Evolutionary conservation across 2,797 vertebrate species (phyloP).

Genomic region (Anguilla obscura): DNA sequence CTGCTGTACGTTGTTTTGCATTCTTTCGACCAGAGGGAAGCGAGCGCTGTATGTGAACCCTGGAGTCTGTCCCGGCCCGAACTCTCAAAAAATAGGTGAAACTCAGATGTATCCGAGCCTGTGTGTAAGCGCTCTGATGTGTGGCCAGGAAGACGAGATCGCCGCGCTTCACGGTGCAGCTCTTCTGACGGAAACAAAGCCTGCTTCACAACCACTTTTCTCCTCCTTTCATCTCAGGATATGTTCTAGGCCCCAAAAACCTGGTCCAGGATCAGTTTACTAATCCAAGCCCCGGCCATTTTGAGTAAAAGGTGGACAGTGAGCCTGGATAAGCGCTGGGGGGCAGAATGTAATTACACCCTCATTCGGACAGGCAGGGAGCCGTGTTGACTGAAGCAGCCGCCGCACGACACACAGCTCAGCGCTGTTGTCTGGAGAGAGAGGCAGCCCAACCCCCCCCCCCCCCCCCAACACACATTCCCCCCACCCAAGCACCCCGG

Average conservation of each 20-base stretch:
- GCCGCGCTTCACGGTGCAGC: slow-evolving; percentile 42
- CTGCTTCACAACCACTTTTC: neutral
- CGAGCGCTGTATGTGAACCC: neutral
- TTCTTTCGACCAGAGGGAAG: neutral
- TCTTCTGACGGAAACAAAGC: slow-evolving; percentile 36
- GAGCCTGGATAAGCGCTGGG: neutral
- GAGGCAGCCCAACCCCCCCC: neutral
- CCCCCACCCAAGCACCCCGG: neutral
- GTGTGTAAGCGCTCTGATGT: slow-evolving; percentile 43
- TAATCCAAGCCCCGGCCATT: neutral
- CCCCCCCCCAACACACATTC: neutral
- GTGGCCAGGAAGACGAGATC: slow-evolving; percentile 41
- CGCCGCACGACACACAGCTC: neutral
- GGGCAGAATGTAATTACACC: neutral
- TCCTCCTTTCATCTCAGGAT: slow-evolving; percentile 19
- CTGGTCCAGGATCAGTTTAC: slow-evolving; percentile 10
- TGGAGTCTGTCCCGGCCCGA: neutral
- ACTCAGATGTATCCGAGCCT: slow-evolving; percentile 35
- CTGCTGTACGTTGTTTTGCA: neutral
- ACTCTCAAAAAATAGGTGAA: slow-evolving; percentile 32
- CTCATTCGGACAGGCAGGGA: neutral
- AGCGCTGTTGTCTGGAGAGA: neutral
- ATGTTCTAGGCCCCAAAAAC: neutral
- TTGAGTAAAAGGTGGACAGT: neutral
- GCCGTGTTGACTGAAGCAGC: neutral